A percentile compares a stretch with the other conserved stretches of the same genome.
Conservation (phyloP, 1,140 invertebrate species). For the Tachypleus tridentatus region DNA sequence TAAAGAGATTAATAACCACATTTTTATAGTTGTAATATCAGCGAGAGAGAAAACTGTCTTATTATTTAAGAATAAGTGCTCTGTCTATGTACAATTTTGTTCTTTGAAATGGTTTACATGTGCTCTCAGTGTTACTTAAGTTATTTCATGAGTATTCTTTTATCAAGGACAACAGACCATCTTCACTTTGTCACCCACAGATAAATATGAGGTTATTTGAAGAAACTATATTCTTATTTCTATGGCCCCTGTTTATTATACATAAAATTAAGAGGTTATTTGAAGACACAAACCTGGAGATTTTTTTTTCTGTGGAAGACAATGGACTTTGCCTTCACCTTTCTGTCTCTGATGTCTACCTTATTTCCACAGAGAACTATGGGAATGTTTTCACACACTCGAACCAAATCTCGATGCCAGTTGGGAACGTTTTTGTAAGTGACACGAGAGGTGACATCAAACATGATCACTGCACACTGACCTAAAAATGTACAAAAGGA, state of each 20-base stretch:
- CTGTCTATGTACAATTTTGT: too few species aligned
- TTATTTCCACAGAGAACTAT: conserved; percentile 94
- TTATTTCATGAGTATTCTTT: too few species aligned
- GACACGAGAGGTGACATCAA: conserved; percentile 97
- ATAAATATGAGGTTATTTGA: background rate
- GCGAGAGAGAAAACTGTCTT: too few species aligned
- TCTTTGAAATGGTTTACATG: too few species aligned
- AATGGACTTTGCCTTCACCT: conserved; percentile 99
- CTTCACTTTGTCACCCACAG: background rate
- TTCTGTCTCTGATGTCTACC: conserved; percentile 98
- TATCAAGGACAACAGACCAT: too few species aligned
- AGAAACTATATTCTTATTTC: background rate
- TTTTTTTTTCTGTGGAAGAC: conserved; percentile 99
- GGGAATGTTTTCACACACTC: conserved; percentile 98
- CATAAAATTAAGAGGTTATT: conserved; percentile 46
- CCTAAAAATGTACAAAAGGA: conserved; percentile 39
- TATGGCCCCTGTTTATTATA: background rate
- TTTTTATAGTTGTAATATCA: too few species aligned
- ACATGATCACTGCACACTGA: conserved; percentile 99
- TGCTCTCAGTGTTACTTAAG: too few species aligned
- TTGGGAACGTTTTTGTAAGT: conserved; percentile 99
- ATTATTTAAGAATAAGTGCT: too few species aligned
- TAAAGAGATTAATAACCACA: too few species aligned
- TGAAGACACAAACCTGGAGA: conserved; percentile 59
- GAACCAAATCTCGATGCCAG: conserved; percentile 96